phyloP scores from a whole-genome alignment of 2,113 vertebrate genomes.

The Sapayoa aenigma region DNA sequence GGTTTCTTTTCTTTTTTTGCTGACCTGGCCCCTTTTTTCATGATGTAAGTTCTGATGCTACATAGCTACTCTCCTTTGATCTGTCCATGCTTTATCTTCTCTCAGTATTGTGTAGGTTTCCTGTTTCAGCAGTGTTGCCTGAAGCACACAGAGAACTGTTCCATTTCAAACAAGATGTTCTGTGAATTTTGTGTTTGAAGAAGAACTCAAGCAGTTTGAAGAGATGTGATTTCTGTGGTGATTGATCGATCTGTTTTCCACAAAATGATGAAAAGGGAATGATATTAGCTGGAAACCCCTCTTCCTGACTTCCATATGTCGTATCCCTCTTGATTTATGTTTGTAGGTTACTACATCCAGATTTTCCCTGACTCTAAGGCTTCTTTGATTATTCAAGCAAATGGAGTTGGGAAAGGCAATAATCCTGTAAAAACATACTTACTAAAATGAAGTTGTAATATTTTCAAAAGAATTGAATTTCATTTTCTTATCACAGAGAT shows the following conservation, averaged over 20 bases:
- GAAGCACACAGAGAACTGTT: background rate
- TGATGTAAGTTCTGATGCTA: slow-evolving; percentile 20
- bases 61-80: slow-evolving; percentile 42
- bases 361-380: background rate
- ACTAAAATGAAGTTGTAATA: background rate
- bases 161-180: background rate
- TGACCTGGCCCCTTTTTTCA: background rate
- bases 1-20: background rate
- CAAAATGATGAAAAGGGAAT: background rate
- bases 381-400: background rate
- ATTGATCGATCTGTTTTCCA: background rate
- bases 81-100: slow-evolving; percentile 30
- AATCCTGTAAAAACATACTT: background rate
- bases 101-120: background rate
- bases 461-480: background rate
- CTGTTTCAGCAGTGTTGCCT: background rate
- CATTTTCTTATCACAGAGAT: background rate
- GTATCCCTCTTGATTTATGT: background rate
- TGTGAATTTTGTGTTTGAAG: background rate
- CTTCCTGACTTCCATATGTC: background rate
- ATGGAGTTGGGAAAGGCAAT: background rate
- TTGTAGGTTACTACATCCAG: background rate
- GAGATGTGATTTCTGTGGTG: background rate
- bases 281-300: background rate
- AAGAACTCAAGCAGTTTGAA: background rate